Evolutionary conservation across 2,113 vertebrate genomes (phyloP).

Genomic region (Gracilinanus agilis): DNA sequence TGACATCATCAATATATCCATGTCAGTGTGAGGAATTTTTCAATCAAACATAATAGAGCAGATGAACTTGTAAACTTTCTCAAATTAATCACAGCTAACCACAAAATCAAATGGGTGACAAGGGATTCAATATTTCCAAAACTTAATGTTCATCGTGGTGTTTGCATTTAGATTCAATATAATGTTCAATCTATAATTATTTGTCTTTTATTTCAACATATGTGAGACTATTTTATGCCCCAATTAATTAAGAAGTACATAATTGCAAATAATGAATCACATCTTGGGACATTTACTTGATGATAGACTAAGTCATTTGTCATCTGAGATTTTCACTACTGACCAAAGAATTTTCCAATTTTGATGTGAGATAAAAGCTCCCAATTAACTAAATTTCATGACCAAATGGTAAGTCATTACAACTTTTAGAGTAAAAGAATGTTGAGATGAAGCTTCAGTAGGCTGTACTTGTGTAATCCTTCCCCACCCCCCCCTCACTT

Average conservation of each 20-base stretch:
- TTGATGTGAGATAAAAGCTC: conserved; percentile 65
- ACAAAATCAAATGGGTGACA: conserved; percentile 60
- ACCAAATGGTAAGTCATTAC: neutral
- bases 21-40: conserved; percentile 22
- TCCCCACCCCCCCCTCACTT: neutral
- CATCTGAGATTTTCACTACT: conserved; percentile 54
- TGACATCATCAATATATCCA: conserved; percentile 7
- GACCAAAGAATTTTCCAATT: conserved; percentile 59
- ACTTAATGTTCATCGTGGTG: conserved; percentile 34
- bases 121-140: conserved; percentile 58
- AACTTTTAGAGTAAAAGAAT: neutral
- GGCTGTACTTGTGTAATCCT: neutral
- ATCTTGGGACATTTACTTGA: conserved; percentile 43
- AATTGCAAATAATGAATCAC: conserved; percentile 30
- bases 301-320: conserved; percentile 65
- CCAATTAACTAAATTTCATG: conserved; percentile 64
- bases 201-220: conserved; percentile 61
- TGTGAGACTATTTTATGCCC: conserved; percentile 46
- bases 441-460: neutral
- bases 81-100: conserved; percentile 66
- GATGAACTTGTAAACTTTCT: conserved; percentile 63
- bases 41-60: conserved; percentile 46
- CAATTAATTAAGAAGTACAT: conserved; percentile 6
- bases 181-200: conserved; percentile 34
- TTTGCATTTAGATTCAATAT: conserved; percentile 49